phyloP scores from a whole-genome alignment of 2,888 invertebrate genomes.

The Drosophila quasianomalipes region DNA sequence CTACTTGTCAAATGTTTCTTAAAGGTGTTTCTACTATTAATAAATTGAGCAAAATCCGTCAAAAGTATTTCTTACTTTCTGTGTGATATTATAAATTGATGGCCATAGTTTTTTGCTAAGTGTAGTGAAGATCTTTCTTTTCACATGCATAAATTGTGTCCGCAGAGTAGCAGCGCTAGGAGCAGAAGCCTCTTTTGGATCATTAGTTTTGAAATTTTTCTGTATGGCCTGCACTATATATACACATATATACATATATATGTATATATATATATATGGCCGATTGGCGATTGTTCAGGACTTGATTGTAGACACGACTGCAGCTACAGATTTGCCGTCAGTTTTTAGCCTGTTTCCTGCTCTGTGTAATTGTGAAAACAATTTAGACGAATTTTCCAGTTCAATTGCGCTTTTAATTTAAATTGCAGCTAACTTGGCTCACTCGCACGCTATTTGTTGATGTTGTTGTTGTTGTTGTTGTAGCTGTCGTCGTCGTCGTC shows the following conservation, averaged over 20 bases:
- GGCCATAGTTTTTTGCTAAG: neutral
- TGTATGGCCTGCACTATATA: slow-evolving; percentile 48
- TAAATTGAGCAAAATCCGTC: neutral
- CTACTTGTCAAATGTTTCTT: neutral
- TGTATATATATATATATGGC: slow-evolving; percentile 3
- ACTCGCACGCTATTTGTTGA: slow-evolving; percentile 10
- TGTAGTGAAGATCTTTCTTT: slow-evolving; percentile 60
- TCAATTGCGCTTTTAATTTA: slow-evolving; percentile 83
- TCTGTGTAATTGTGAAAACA: slow-evolving; percentile 75
- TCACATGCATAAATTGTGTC: slow-evolving; percentile 76
- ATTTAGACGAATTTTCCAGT: slow-evolving; percentile 79
- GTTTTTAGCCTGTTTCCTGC: slow-evolving; percentile 30
- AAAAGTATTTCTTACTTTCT: neutral
- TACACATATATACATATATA: slow-evolving; percentile 1
- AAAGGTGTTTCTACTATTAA: neutral
- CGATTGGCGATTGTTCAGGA: slow-evolving; percentile 62
- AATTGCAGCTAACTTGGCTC: slow-evolving; percentile 59
- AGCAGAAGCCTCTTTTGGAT: slow-evolving; percentile 42
- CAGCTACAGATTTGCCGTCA: slow-evolving; percentile 23
- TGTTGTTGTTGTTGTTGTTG: slow-evolving; percentile 34
- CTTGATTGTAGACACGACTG: slow-evolving; percentile 59
- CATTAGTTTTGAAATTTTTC: slow-evolving; percentile 74
- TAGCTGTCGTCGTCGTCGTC: slow-evolving; percentile 19
- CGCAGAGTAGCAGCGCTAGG: slow-evolving; percentile 43
- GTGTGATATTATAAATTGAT: neutral